phyloP scores from a whole-genome alignment of 2,888 invertebrate species.

The Meganola albula region DNA sequence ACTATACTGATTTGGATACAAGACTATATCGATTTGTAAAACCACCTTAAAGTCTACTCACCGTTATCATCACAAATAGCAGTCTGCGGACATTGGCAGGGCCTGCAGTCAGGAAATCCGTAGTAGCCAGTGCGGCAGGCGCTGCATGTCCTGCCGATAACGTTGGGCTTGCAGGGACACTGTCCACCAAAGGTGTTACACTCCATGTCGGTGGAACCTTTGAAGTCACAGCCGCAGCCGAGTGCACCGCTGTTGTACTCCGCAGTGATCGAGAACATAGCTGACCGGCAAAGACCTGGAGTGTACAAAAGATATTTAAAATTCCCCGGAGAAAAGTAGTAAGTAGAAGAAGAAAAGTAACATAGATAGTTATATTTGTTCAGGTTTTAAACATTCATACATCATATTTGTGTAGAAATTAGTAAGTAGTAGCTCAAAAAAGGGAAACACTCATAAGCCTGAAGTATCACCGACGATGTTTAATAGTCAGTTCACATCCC shows the following conservation, averaged over 20 bases:
- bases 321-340: no score
- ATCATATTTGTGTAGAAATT: no score
- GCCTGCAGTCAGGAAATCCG: constrained; percentile 96
- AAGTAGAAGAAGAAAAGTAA: no score
- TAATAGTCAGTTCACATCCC: no score
- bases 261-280: constrained; percentile 95
- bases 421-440: no score
- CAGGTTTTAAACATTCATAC: no score
- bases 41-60: constrained; percentile 22
- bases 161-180: constrained; percentile 93
- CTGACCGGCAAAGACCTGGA: constrained; percentile 91
- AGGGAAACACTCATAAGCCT: no score
- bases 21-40: no score
- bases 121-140: constrained; percentile 94
- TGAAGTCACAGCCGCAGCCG: constrained; percentile 91
- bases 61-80: constrained; percentile 87
- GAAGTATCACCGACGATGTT: no score
- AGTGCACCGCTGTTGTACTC: constrained; percentile 97
- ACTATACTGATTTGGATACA: no score
- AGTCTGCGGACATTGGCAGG: constrained; percentile 90
- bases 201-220: constrained; percentile 89
- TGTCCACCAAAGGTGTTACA: constrained; percentile 98
- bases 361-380: no score
- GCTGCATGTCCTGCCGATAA: constrained; percentile 93
- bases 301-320: no score